Base-by-base conservation (phyloP, 2,888 invertebrate genomes). In the Drepanosiphum platanoidis region DNA sequence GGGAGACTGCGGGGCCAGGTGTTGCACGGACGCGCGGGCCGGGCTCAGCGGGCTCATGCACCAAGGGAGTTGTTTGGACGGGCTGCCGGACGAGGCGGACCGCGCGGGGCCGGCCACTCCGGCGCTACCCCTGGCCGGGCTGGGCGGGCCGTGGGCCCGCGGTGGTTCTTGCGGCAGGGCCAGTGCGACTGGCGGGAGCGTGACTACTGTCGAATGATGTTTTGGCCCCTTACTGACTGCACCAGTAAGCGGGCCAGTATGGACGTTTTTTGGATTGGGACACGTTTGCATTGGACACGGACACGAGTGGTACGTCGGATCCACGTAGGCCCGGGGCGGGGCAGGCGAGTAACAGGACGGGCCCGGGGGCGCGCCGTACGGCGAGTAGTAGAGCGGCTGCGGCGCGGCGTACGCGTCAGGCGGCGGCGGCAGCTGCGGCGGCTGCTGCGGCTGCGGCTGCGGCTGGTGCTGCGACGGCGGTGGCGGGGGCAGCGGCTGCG, bases 241-340 rank as follows among this genome's bases (percentile, higher is more conserved):
- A 95, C 96, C 96, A 96, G 95, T 95, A 96, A 95, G 96, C 95
- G 96, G 96, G 94, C 96, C 96, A 96, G 96, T 95, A 95, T 93
- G 95, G 94, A 94, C 96, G 96, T 96, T 96, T 96, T 96, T 96
- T 96, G 96, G 84, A 84, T 84, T 84, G 84, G 84, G 95, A 96
- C 95, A 96, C 93, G 95, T 94, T 92, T 95, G 95, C 92, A 95
- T 93, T 92, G 96, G 95, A 92, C 96, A 96, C 89, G 96, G 95
- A 91, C 96, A 96, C 36, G 84, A 84, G 27, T 84, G 84, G 77
- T 84, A 77, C 8, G 77, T 46, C 34, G 89, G 89, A 87, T 93
- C 93, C 88, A 92, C 93, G 84, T 84, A 88, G 89, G 89, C 58
- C 89, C 88, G 39, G 91, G 91, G 87, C 92, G 92, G 91, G 22